Evolutionary conservation across 2,888 invertebrate genomes (phyloP).

Genomic region (Notodonta dromedarius): DNA sequence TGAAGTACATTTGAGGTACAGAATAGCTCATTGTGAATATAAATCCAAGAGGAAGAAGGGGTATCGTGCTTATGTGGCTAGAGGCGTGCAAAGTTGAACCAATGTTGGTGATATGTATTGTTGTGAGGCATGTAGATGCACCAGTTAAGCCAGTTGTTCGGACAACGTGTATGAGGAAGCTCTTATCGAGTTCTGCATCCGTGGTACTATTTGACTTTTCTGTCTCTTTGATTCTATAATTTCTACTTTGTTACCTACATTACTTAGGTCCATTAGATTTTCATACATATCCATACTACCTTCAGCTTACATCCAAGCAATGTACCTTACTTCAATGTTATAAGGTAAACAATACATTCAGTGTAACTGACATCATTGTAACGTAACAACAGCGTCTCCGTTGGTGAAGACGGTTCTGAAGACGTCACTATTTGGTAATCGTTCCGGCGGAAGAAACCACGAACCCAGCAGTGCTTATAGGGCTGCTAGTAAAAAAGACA

Average conservation of each 20-base stretch:
- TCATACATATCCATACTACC: no score
- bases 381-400: neutral
- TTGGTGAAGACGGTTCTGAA: neutral
- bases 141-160: neutral
- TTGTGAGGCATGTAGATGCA: conserved; percentile 2
- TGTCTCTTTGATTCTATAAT: neutral
- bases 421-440: neutral
- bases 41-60: neutral
- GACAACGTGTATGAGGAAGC: neutral
- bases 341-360: neutral
- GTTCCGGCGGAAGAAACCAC: neutral
- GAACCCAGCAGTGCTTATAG: neutral
- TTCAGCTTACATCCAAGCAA: no score
- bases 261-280: no score
- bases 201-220: neutral
- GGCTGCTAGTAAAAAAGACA: neutral
- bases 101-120: conserved; percentile 12
- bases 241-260: neutral
- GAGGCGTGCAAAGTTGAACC: conserved; percentile 16
- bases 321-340: no score
- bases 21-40: neutral
- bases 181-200: neutral
- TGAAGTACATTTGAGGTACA: neutral
- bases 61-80: conserved; percentile 14
- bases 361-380: neutral